Base-by-base conservation (phyloP, 2,113 vertebrate species). In the Phrynosoma blainvillii region DNA sequence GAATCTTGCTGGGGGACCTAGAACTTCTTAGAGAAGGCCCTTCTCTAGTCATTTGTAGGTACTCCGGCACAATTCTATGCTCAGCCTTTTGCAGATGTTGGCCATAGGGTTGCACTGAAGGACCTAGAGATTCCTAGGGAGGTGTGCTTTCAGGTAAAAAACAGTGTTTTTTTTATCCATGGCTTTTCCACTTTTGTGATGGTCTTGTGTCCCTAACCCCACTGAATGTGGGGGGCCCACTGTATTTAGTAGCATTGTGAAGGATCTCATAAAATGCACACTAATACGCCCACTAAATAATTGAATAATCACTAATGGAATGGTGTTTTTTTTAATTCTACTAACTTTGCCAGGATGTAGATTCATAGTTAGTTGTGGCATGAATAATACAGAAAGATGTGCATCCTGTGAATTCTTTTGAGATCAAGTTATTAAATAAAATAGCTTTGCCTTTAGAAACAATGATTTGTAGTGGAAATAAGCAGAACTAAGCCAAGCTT, bases 201-300 rank as follows among this genome's bases (percentile, higher is more conserved):
- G 5, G 47, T 47, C 7, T 47, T 47, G 47, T 47, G 47, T 7
- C 47, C 47, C 47, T 47, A 47, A 47, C 47, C 47, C 47, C 47
- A 47, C 5, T 47, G 47, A 47, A 47, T 47, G 47, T 47, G 4
- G 47, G 5, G 47, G 47, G 47, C 47, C 47, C 47, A 47, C 47
- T 66, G 65, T 66, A 6, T 66, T 66, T 71, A 71, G 25, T 71
- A 11, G 0, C 27, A 70, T 30, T 6, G 16, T 32, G 36, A 75
- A 76, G 18, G 1, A 40, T 36, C 73, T 21, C 4, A 21, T 7
- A 42, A 42, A 76, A 76, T 5, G 3, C 18, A 75, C 32, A 42
- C 71, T 32, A 75, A 75, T 21, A 5, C 14, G 74, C 52, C 9
- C 11, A 11, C 10, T 0, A 5, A 0, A 0, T 7, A 10, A 81